Percentiles rank a stretch among this genome's conserved stretches.
phyloP scores from a whole-genome alignment of 2,888 invertebrate species.

The Apodemia zela region DNA sequence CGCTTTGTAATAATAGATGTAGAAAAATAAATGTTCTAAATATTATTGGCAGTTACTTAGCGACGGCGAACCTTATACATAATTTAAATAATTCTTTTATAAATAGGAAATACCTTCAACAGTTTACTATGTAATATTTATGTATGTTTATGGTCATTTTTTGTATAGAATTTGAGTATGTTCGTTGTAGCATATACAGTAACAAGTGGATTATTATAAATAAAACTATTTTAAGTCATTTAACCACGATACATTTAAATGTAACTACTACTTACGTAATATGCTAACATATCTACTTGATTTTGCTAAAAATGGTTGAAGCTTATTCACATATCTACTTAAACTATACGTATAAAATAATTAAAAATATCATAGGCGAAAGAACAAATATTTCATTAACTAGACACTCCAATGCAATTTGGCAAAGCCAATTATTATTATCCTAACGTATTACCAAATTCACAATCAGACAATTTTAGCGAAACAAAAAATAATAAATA shows the following conservation, averaged over 20 bases:
- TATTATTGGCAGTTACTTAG: background rate
- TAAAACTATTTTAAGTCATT: slow-evolving; percentile 24
- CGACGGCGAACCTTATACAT: background rate
- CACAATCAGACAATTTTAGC: background rate
- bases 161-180: slow-evolving; percentile 28
- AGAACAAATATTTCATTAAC: background rate
- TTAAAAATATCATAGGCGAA: slow-evolving; percentile 14
- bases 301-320: slow-evolving; percentile 45
- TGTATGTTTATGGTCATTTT: background rate
- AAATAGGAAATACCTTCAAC: slow-evolving; percentile 3
- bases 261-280: slow-evolving; percentile 24
- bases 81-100: background rate
- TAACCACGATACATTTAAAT: slow-evolving; percentile 24
- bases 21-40: background rate
- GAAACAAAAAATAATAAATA: background rate
- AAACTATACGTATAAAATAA: slow-evolving; percentile 8
- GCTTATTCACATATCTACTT: slow-evolving; percentile 12
- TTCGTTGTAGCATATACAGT: slow-evolving; percentile 74
- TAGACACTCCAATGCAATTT: background rate
- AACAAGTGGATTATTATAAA: slow-evolving; percentile 52
- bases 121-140: slow-evolving; percentile 8
- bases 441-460: slow-evolving; percentile 2
- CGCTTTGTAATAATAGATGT: background rate
- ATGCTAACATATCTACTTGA: slow-evolving; percentile 42
- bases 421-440: background rate